phyloP scores from a whole-genome alignment of 1,140 invertebrate genomes.

The Sitodiplosis mosellana region DNA sequence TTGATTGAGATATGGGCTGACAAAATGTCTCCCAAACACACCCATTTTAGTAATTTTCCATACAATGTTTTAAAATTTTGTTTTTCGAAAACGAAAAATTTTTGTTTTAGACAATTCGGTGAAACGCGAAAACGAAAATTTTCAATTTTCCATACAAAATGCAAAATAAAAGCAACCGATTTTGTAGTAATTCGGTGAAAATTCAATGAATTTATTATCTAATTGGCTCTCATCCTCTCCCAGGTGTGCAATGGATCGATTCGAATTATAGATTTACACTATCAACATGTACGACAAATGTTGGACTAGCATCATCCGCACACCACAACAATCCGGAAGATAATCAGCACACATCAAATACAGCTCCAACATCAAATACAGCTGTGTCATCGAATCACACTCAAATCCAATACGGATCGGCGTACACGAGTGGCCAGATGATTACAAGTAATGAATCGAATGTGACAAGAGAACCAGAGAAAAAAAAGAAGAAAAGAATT shows the following conservation, averaged over 20 bases:
- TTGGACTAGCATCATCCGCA: slow-evolving; percentile 28
- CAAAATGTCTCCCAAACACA: too few relatives aligned
- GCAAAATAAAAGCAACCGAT: not conserved
- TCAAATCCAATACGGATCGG: slow-evolving; percentile 5
- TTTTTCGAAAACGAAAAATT: too few relatives aligned
- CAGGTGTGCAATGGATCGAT: slow-evolving; percentile 52
- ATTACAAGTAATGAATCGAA: too few relatives aligned
- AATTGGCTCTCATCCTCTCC: slow-evolving; percentile 23
- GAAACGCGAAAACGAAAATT: not conserved
- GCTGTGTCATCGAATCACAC: slow-evolving; percentile 1
- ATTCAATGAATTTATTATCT: too few relatives aligned
- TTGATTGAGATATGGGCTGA: too few relatives aligned
- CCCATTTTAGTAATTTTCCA: too few relatives aligned
- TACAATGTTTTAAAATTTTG: too few relatives aligned
- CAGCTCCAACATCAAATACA: slow-evolving; percentile 5
- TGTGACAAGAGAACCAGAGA: too few relatives aligned
- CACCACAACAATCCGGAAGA: slow-evolving; percentile 26
- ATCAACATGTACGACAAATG: slow-evolving; percentile 35
- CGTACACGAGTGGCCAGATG: not conserved
- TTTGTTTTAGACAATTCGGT: not conserved
- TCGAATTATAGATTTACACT: slow-evolving; percentile 42
- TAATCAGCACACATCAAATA: slow-evolving; percentile 19
- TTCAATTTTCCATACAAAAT: not conserved
- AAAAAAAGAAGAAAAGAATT: too few relatives aligned
- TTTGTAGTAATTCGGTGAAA: too few relatives aligned